These are phyloP conservation scores for Perithous albicinctus DNA, from an alignment of 2,888 invertebrate genomes.

Conservation along the genomic window DNA sequence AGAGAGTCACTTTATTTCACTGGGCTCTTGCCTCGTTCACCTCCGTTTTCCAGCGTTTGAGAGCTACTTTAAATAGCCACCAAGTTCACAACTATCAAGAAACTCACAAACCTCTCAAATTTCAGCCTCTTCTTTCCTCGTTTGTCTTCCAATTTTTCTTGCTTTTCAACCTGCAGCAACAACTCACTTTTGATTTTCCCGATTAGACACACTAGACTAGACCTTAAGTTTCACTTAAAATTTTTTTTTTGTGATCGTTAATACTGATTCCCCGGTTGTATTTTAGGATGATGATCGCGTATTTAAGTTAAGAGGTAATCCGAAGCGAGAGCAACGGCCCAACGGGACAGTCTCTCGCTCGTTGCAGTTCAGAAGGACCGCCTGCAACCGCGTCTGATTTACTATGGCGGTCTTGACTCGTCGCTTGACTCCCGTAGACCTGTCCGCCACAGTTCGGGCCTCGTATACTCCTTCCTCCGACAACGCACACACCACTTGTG, in stretches of 20 bases:
- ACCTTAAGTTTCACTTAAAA: no score
- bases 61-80: not conserved
- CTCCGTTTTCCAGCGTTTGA: slow-evolving; percentile 14
- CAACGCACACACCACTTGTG: slow-evolving; percentile 67
- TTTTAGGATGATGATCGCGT: not conserved
- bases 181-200: not conserved
- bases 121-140: not conserved
- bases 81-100: slow-evolving; percentile 5
- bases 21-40: slow-evolving; percentile 25
- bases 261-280: not conserved
- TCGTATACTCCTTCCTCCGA: slow-evolving; percentile 54
- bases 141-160: not conserved
- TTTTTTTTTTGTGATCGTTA: slow-evolving; percentile 4
- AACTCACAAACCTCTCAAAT: slow-evolving; percentile 4
- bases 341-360: slow-evolving; percentile 59
- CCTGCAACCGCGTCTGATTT: slow-evolving; percentile 83
- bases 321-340: slow-evolving; percentile 33
- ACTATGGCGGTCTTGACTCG: slow-evolving; percentile 80
- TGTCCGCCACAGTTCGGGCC: slow-evolving; percentile 65
- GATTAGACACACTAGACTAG: slow-evolving; percentile 25
- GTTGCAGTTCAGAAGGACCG: slow-evolving; percentile 83
- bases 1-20: slow-evolving; percentile 66
- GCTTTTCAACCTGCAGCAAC: not conserved
- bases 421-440: slow-evolving; percentile 71
- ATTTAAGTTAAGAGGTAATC: not conserved